These are phyloP conservation scores for Gallinago stenura DNA, from an alignment of 2,797 vertebrate genomes.

Conservation along the genomic window DNA sequence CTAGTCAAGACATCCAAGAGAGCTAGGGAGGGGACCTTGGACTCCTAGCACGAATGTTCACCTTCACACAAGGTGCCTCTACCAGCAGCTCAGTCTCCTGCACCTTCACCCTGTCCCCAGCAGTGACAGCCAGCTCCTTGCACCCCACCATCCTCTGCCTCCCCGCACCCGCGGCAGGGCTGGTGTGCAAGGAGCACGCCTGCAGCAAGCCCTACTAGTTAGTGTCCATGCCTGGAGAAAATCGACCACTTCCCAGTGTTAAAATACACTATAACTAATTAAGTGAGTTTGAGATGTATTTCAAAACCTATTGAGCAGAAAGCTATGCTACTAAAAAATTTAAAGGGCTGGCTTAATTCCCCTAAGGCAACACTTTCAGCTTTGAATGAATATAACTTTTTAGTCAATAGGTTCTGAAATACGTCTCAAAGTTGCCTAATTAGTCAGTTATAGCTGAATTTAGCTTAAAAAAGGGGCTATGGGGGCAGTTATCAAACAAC, in stretches of 20 bases:
- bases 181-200: background rate
- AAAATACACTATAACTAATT: constrained; percentile 35
- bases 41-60: accelerated
- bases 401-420: constrained; percentile 55
- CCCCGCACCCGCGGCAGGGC: accelerated
- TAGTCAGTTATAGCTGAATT: constrained; percentile 32
- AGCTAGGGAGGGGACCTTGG: background rate
- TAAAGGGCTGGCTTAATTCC: constrained; percentile 55
- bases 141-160: background rate
- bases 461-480: background rate
- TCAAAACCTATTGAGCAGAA: constrained; percentile 59
- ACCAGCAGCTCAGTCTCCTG: background rate
- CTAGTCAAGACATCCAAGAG: background rate
- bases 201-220: background rate
- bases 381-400: constrained; percentile 51
- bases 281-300: constrained; percentile 44
- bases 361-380: constrained; percentile 46
- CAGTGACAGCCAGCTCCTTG: background rate
- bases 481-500: background rate
- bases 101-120: background rate
- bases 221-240: background rate
- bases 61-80: background rate
- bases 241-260: background rate
- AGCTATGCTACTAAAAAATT: constrained; percentile 41
- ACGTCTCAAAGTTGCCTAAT: constrained; percentile 45